A percentile compares a stretch with the other conserved stretches of the same genome.
Evolutionary conservation across 2,113 vertebrate genomes (phyloP).

Genomic region (Neodon shergylaensis): DNA sequence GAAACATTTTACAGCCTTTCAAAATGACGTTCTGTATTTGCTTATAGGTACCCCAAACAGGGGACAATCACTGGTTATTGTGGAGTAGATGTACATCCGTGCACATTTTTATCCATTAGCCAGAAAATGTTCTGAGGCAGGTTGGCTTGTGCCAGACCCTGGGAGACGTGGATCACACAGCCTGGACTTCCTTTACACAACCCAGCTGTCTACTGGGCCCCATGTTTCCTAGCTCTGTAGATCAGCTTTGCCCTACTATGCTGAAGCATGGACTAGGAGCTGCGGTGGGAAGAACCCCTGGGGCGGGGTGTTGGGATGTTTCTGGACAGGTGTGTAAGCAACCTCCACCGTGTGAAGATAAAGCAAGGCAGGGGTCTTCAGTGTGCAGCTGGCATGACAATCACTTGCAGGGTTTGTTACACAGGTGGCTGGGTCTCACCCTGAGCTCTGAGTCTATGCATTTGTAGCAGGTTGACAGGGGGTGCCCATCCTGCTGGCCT

Average conservation of each 20-base stretch:
- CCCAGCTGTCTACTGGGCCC: neutral
- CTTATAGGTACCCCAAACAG: neutral
- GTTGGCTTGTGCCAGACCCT: neutral
- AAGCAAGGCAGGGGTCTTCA: neutral
- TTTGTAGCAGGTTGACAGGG: neutral
- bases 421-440: neutral
- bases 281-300: neutral
- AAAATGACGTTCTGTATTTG: neutral
- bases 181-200: neutral
- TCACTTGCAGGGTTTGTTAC: neutral
- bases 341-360: rapidly evolving
- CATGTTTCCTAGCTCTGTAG: neutral
- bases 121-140: neutral
- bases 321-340: neutral
- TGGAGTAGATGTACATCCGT: neutral
- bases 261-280: neutral
- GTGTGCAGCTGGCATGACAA: neutral
- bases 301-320: neutral
- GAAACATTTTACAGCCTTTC: neutral
- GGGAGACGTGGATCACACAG: neutral
- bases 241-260: neutral
- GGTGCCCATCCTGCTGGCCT: neutral
- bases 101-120: neutral
- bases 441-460: neutral
- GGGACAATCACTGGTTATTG: neutral